A percentile compares a stretch with the other conserved stretches of the same genome.
phyloP scores from a whole-genome alignment of 2,113 vertebrate species.

The Bagarius yarrelli region DNA sequence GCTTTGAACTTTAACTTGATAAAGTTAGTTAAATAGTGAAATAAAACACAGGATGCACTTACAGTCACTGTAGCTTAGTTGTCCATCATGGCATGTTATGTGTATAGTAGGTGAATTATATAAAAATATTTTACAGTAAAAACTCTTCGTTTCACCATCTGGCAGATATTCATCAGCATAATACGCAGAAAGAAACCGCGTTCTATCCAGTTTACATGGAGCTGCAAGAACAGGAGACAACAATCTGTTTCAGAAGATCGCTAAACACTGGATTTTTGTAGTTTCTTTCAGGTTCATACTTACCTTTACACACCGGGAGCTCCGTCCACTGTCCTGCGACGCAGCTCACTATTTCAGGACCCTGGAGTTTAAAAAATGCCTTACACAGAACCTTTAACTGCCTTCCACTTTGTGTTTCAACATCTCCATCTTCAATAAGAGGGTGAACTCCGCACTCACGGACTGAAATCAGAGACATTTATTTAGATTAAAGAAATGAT shows the following conservation, averaged over 20 bases:
- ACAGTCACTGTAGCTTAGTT: neutral
- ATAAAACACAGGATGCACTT: neutral
- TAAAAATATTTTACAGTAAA: too few species aligned
- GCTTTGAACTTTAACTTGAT: too few species aligned
- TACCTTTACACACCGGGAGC: neutral
- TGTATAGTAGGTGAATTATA: too few species aligned
- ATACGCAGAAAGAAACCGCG: too few species aligned
- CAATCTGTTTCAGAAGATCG: too few species aligned
- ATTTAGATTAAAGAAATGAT: too few species aligned
- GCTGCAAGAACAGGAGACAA: neutral
- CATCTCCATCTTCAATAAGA: neutral
- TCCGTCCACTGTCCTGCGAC: neutral
- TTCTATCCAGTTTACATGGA: conserved; percentile 10
- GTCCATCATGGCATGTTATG: neutral
- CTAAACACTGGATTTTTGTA: neutral
- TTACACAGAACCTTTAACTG: neutral
- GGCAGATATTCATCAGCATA: too few species aligned
- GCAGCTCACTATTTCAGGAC: neutral
- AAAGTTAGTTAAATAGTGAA: too few species aligned
- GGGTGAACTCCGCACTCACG: neutral
- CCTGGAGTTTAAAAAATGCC: neutral
- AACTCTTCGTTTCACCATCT: too few species aligned
- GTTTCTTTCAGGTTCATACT: neutral
- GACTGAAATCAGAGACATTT: neutral
- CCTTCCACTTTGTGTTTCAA: neutral